These are phyloP conservation scores for Carlito syrichta DNA, from an alignment of 2,113 vertebrate genomes.

Conservation along the genomic window DNA sequence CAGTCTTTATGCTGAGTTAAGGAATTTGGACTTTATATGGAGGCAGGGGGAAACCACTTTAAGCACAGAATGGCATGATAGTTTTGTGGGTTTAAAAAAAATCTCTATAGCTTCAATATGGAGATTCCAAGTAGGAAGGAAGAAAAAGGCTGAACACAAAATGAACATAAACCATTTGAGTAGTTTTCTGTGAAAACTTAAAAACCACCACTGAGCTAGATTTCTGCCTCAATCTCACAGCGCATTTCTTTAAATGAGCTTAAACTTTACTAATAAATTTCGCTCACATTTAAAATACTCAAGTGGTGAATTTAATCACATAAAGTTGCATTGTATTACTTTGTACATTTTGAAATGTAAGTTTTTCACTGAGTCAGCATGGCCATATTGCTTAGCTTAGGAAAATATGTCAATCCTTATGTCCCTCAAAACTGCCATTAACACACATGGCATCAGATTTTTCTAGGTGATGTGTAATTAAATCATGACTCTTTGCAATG, in stretches of 20 bases:
- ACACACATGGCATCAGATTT: background rate
- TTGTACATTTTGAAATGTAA: background rate
- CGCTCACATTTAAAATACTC: slow-evolving; percentile 35
- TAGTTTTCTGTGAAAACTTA: slow-evolving; percentile 10
- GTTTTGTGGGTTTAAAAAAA: background rate
- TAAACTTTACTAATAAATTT: slow-evolving; percentile 22
- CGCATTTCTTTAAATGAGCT: slow-evolving; percentile 7
- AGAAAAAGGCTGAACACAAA: background rate
- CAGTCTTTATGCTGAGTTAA: background rate
- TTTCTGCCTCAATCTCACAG: background rate
- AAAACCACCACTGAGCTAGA: background rate
- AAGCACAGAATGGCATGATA: background rate
- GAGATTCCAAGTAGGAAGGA: background rate
- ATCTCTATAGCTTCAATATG: background rate
- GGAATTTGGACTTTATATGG: background rate
- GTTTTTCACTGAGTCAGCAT: slow-evolving; percentile 52
- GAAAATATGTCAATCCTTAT: slow-evolving; percentile 27
- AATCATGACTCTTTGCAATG: slow-evolving; percentile 36
- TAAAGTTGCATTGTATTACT: background rate
- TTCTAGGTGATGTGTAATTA: slow-evolving; percentile 62
- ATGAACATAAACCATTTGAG: slow-evolving; percentile 6
- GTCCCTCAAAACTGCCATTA: slow-evolving; percentile 44
- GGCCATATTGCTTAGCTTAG: slow-evolving; percentile 37
- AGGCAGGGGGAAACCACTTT: background rate
- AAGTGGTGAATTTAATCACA: slow-evolving; percentile 22